These are phyloP conservation scores for Fukomys damarensis DNA, from an alignment of 2,113 vertebrate genomes.

Conservation along the genomic window DNA sequence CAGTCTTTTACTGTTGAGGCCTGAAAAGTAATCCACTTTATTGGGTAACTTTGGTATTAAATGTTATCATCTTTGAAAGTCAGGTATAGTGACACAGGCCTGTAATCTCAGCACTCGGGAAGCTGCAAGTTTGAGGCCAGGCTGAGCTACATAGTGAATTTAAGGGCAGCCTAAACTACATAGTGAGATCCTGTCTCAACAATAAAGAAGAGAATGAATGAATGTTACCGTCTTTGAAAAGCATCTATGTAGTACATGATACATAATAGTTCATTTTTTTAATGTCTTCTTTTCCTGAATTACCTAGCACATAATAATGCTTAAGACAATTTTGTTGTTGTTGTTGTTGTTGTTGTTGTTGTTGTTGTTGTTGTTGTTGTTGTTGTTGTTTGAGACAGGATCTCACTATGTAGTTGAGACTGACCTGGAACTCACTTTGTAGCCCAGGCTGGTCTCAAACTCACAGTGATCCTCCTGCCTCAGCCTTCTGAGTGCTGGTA, in stretches of 20 bases:
- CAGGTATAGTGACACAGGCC: neutral
- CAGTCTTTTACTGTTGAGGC: neutral
- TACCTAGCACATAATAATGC: neutral
- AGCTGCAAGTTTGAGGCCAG: neutral
- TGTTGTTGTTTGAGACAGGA: no score
- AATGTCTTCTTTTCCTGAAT: neutral
- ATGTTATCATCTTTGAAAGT: neutral
- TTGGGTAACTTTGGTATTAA: slow-evolving; percentile 19
- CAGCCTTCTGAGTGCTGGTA: no score
- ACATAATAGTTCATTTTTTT: neutral
- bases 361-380: no score
- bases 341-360: no score
- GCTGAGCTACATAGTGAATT: neutral
- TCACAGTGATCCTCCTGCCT: no score
- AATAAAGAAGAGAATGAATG: neutral
- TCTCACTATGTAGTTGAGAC: no score
- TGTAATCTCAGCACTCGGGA: neutral
- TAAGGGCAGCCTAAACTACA: neutral
- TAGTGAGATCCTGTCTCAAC: neutral
- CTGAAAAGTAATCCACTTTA: slow-evolving; percentile 15
- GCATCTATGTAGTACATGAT: neutral
- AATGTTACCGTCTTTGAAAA: slow-evolving; percentile 16
- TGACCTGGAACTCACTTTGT: no score
- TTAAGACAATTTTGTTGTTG: no score
- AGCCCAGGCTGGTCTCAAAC: no score